phyloP scores from a whole-genome alignment of 2,113 vertebrate species.

The Campylomormyrus tamandua region DNA sequence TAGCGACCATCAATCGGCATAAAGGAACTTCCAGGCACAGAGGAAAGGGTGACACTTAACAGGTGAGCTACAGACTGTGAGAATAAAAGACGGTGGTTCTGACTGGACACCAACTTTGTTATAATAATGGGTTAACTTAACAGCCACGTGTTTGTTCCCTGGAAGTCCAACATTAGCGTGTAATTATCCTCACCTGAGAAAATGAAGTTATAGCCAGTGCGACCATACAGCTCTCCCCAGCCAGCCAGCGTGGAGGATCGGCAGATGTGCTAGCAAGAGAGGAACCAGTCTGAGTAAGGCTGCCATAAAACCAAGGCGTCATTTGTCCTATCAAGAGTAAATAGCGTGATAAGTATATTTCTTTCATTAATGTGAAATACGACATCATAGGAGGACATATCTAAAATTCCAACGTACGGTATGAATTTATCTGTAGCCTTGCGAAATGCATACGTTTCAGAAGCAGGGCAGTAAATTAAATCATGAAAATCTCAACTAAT shows the following conservation, averaged over 20 bases:
- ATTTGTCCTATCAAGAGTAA: not conserved
- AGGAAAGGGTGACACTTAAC: not conserved
- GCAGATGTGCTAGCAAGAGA: slow-evolving; percentile 78
- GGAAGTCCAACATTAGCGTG: not conserved
- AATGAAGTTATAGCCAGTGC: slow-evolving; percentile 96
- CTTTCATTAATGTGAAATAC: not conserved
- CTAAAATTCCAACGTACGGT: not conserved
- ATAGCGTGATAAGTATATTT: not conserved
- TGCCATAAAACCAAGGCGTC: not conserved
- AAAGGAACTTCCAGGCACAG: not conserved
- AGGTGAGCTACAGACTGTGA: not conserved
- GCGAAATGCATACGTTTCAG: not conserved
- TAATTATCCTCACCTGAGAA: slow-evolving; percentile 77
- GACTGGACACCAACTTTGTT: not conserved
- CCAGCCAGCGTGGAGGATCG: slow-evolving; percentile 91
- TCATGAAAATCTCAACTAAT: not conserved
- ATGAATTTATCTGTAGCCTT: not conserved
- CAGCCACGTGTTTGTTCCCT: not conserved
- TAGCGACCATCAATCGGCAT: not conserved
- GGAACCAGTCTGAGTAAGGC: not conserved
- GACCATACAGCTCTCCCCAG: slow-evolving; percentile 95
- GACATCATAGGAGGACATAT: not conserved
- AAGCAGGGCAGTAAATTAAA: not conserved
- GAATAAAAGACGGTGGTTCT: not conserved
- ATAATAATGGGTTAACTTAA: not conserved